These are phyloP conservation scores for Entomobrya multifasciata DNA, from an alignment of 2,888 invertebrate species.

Conservation along the genomic window DNA sequence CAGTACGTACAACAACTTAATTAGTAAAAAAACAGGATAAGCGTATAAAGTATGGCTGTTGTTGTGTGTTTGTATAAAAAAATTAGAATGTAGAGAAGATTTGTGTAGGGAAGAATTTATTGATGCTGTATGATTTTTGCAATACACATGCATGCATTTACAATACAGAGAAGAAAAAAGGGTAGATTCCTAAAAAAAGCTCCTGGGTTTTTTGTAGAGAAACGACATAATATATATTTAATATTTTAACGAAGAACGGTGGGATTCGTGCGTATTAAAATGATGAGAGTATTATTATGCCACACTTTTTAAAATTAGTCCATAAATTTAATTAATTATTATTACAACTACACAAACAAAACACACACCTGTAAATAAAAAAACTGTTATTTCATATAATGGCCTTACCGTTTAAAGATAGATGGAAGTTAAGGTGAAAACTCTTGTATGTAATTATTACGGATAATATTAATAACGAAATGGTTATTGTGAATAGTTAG, in stretches of 20 bases:
- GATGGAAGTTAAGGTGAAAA: slow-evolving; percentile 58
- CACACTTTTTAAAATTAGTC: slow-evolving; percentile 34
- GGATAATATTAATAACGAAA: slow-evolving; percentile 5
- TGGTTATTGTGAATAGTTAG: background rate
- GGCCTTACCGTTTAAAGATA: slow-evolving; percentile 68
- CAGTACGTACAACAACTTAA: slow-evolving; percentile 53
- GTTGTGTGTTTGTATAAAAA: too few species aligned
- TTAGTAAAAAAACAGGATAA: too few species aligned
- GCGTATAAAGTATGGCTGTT: too few species aligned
- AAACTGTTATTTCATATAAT: slow-evolving; percentile 65
- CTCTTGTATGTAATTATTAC: slow-evolving; percentile 22
- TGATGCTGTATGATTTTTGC: background rate
- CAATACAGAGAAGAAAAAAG: slow-evolving; percentile 20
- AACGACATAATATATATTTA: background rate
- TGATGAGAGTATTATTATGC: slow-evolving; percentile 61
- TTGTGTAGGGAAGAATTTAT: too few species aligned
- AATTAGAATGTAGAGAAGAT: too few species aligned
- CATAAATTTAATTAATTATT: too few species aligned
- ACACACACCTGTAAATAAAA: slow-evolving; percentile 56
- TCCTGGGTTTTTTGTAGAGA: slow-evolving; percentile 60
- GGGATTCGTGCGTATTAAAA: slow-evolving; percentile 27
- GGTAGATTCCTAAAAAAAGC: slow-evolving; percentile 50
- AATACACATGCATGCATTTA: background rate
- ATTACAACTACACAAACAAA: slow-evolving; percentile 15
- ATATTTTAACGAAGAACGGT: background rate